These are phyloP conservation scores for Gibbula magus DNA, from an alignment of 2,888 invertebrate genomes.

Conservation along the genomic window DNA sequence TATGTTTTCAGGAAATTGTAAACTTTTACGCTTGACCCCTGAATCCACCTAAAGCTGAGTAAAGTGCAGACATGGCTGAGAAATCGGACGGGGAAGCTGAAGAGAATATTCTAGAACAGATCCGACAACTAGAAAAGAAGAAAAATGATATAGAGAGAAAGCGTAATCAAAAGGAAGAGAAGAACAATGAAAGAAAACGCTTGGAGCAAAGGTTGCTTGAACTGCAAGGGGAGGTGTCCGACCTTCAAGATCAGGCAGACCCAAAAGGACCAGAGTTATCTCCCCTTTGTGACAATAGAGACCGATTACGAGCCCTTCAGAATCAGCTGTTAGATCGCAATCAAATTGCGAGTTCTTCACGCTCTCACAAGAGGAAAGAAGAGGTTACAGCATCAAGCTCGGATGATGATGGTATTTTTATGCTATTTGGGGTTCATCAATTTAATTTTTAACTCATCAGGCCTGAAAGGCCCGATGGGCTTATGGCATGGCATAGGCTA, in stretches of 20 bases:
- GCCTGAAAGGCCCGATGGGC: too few species aligned
- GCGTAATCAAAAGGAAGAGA: slow-evolving; percentile 34
- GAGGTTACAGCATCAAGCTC: slow-evolving; percentile 16
- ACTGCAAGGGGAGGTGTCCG: slow-evolving; percentile 39
- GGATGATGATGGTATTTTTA: slow-evolving; percentile 12
- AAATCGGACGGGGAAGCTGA: slow-evolving; percentile 40
- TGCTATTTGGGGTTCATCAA: too few species aligned
- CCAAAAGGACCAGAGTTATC: slow-evolving; percentile 17
- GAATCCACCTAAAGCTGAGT: background rate
- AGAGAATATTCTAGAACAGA: slow-evolving; percentile 40
- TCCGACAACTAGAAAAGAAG: slow-evolving; percentile 42
- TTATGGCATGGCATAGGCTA: too few species aligned
- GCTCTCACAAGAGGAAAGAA: slow-evolving; percentile 17
- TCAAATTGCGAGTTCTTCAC: background rate
- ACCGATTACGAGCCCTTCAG: slow-evolving; percentile 32
- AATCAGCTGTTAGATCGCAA: slow-evolving; percentile 14
- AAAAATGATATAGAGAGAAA: slow-evolving; percentile 40
- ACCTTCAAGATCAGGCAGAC: slow-evolving; percentile 30
- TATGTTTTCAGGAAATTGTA: too few species aligned
- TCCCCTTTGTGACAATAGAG: slow-evolving; percentile 36
- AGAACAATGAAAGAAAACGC: slow-evolving; percentile 37
- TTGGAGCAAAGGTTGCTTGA: slow-evolving; percentile 42
- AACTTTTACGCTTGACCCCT: background rate
- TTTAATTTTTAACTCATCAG: too few species aligned
- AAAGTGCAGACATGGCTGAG: slow-evolving; percentile 38